A percentile compares a stretch with the other conserved stretches of the same genome.
Evolutionary conservation across 1,140 invertebrate species (phyloP).

Genomic region (Drusus annulatus): DNA sequence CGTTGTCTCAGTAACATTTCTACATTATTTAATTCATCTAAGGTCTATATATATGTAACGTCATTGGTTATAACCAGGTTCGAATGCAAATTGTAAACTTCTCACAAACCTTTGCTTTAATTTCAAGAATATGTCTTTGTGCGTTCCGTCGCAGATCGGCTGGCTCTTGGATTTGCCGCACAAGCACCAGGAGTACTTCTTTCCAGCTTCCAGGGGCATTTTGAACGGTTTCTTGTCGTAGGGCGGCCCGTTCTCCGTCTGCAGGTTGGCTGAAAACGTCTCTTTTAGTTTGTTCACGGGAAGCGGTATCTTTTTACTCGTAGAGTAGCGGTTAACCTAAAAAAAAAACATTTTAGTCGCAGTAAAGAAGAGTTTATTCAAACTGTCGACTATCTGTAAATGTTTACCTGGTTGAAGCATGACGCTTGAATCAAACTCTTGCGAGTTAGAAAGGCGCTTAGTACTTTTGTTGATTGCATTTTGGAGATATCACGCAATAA

Average conservation of each 20-base stretch:
- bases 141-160: conserved; percentile 96
- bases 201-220: conserved; percentile 80
- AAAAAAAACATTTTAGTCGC: not conserved
- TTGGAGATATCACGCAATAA: not conserved
- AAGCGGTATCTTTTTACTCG: conserved; percentile 61
- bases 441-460: not conserved
- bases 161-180: conserved; percentile 94
- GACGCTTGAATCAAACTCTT: not conserved
- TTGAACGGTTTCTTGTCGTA: conserved; percentile 94
- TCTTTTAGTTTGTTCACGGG: conserved; percentile 77
- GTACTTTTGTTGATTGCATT: conserved; percentile 7
- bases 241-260: conserved; percentile 79
- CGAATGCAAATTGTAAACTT: no score
- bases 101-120: conserved; percentile 74
- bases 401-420: not conserved
- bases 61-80: no score
- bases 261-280: conserved; percentile 73
- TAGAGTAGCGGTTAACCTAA: conserved; percentile 2
- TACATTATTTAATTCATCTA: no score
- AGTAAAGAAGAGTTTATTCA: not conserved
- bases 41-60: no score
- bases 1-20: no score
- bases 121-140: conserved; percentile 83
- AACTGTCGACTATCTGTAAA: no score
- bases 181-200: conserved; percentile 94